Percentiles rank a stretch among this genome's conserved stretches.
These are phyloP conservation scores for Nezara viridula DNA, from an alignment of 2,888 invertebrate species.

Conservation along the genomic window DNA sequence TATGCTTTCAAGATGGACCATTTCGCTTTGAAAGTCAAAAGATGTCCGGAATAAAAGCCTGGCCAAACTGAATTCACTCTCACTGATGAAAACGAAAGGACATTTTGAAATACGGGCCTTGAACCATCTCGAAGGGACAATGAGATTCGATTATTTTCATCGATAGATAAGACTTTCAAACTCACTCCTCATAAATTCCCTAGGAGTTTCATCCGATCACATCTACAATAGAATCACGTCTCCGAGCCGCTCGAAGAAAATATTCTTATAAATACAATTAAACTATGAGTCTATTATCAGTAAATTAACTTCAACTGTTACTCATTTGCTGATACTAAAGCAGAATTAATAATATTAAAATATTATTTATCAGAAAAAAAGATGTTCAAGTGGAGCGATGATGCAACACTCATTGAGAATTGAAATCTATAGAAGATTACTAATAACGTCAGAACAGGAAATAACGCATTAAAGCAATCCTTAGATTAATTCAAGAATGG, in stretches of 20 bases:
- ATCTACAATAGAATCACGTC: neutral
- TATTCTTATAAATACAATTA: no score
- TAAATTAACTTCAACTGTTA: no score
- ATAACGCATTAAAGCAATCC: neutral
- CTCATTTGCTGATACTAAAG: no score
- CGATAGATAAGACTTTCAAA: conserved; percentile 25
- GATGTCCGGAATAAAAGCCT: conserved; percentile 40
- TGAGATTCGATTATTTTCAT: conserved; percentile 44
- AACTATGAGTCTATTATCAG: no score
- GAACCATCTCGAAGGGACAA: conserved; percentile 33
- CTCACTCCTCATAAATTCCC: neutral
- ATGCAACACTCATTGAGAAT: neutral
- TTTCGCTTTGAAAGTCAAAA: conserved; percentile 56
- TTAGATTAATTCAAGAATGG: neutral
- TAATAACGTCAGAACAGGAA: neutral
- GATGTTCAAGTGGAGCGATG: neutral
- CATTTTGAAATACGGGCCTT: conserved; percentile 14
- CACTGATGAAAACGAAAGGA: conserved; percentile 50
- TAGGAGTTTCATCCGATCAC: neutral
- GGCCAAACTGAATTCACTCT: conserved; percentile 47
- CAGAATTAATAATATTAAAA: no score
- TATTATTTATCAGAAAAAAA: neutral
- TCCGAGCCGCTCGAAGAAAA: no score
- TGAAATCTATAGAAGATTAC: neutral
- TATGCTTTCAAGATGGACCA: conserved; percentile 47